Base-by-base conservation (phyloP, 2,888 invertebrate genomes). In the Neoaliturus tenellus region DNA sequence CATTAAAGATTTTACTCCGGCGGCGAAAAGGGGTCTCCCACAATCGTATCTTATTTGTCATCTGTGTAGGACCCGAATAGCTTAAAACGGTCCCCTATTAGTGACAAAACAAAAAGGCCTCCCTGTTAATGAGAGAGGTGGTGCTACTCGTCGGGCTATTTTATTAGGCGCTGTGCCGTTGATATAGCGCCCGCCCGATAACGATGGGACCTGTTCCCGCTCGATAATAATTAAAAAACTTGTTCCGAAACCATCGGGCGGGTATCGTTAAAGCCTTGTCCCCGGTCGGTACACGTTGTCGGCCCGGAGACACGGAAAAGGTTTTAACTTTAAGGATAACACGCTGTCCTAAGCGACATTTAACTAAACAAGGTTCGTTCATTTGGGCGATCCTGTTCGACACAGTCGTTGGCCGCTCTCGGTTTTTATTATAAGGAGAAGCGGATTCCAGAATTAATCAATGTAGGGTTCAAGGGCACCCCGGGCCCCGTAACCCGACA, bases 1-100 rank as follows among this genome's bases (percentile, higher is more conserved):
- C 51, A 55, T 78, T 55, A 78, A 78, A 55, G 55, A 35, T 78
- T 78, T 78, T 55, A 51, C 55, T 33, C 20, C 44, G 44, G 23
- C 31, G 71, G 33, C 69, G 48, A 69, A 81, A 81, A 69, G 48
- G 81, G 48, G 55, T 81, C 31, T 62, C 41, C 41, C 67, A 44
- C 82, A 73, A 73, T 73, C 82, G 33, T 82, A 82, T 82, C 82
- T 51, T 82, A 82, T 82, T 82, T 82, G 82, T 82, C 71, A 82
- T 82, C 82, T 51, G 73, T 73, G 82, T 82, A 25, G 82, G 73
- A 82, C 33, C 51, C 78, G 55, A 78, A 78, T 78, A 35, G 78
- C 23, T 48, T 33, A 35, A 78, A 78, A 78, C 78, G 78, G 55
- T 82, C 55, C 73, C 82, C 82, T 82, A 82, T 82, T 82, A 82